Percentiles rank a stretch among this genome's conserved stretches.
Evolutionary conservation across 2,888 invertebrate species (phyloP).

Genomic region (Operophtera brumata): DNA sequence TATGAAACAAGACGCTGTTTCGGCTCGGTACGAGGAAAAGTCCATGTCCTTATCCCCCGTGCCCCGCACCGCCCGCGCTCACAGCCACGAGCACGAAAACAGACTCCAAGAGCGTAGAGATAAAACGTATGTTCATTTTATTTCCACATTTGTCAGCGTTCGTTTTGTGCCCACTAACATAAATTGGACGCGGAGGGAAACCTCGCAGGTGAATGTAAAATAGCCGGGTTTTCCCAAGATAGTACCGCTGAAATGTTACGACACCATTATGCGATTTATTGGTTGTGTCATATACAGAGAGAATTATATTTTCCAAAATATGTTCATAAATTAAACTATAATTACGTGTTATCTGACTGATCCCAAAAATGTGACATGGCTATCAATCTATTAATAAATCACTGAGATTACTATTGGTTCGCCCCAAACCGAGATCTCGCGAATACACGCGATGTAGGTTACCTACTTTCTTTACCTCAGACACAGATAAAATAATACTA

Average conservation of each 20-base stretch:
- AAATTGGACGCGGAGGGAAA: slow-evolving; percentile 79
- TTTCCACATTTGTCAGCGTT: slow-evolving; percentile 81
- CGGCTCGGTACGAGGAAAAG: slow-evolving; percentile 39
- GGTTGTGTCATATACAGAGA: slow-evolving; percentile 72
- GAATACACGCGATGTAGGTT: no score
- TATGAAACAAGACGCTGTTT: slow-evolving; percentile 47
- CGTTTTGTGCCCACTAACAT: slow-evolving; percentile 81
- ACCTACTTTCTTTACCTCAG: no score
- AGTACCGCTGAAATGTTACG: slow-evolving; percentile 78
- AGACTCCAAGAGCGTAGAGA: slow-evolving; percentile 71
- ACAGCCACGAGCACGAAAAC: slow-evolving; percentile 56
- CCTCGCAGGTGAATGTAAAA: slow-evolving; percentile 80
- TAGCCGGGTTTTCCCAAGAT: slow-evolving; percentile 79
- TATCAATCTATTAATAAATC: background rate
- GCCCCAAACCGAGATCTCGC: no score
- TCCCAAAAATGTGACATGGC: background rate
- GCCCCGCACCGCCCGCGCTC: slow-evolving; percentile 32
- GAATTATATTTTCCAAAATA: slow-evolving; percentile 65
- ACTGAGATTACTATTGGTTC: no score
- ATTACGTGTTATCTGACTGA: background rate
- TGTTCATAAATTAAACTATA: slow-evolving; percentile 46
- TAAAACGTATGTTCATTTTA: slow-evolving; percentile 80
- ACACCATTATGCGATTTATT: slow-evolving; percentile 79
- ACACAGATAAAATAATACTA: no score
- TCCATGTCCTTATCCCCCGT: slow-evolving; percentile 35